Evolutionary conservation across 2,888 invertebrate genomes (phyloP).

Genomic region (Watsonalla binaria): DNA sequence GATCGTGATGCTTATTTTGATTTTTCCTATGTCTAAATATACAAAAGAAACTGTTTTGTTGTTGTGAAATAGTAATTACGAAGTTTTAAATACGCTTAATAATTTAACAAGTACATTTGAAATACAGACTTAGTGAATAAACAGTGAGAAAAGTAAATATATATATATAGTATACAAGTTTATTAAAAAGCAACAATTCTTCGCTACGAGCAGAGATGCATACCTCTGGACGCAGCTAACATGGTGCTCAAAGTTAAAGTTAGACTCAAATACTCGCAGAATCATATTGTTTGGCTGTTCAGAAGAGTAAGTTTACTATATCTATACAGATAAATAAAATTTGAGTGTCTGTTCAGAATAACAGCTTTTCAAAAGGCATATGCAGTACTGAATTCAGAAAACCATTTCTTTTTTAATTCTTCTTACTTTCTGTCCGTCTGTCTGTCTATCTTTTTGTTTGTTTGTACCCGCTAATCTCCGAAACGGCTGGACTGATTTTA

Average conservation of each 20-base stretch:
- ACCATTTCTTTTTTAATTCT: too few species aligned
- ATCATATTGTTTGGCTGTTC: slow-evolving; percentile 79
- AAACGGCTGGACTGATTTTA: too few species aligned
- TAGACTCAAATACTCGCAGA: slow-evolving; percentile 77
- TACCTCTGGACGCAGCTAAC: slow-evolving; percentile 60
- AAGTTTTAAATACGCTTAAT: not conserved
- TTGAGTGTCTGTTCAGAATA: too few species aligned
- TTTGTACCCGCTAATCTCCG: too few species aligned
- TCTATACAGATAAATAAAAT: too few species aligned
- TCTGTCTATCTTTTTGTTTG: too few species aligned
- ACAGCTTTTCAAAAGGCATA: too few species aligned
- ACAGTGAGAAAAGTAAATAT: too few species aligned
- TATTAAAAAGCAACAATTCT: slow-evolving; percentile 28
- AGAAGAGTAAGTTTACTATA: slow-evolving; percentile 69
- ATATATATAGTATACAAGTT: not conserved
- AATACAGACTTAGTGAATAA: too few species aligned
- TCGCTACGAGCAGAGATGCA: slow-evolving; percentile 60
- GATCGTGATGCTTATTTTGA: slow-evolving; percentile 52
- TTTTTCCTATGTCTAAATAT: slow-evolving; percentile 66
- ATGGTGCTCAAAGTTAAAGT: slow-evolving; percentile 80
- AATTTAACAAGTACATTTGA: too few species aligned
- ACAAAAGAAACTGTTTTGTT: slow-evolving; percentile 20
- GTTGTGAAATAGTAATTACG: slow-evolving; percentile 12
- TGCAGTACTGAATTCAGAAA: too few species aligned
- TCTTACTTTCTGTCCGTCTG: too few species aligned